Conservation (phyloP, 2,797 vertebrate species). For the Poecilia gillii region DNA sequence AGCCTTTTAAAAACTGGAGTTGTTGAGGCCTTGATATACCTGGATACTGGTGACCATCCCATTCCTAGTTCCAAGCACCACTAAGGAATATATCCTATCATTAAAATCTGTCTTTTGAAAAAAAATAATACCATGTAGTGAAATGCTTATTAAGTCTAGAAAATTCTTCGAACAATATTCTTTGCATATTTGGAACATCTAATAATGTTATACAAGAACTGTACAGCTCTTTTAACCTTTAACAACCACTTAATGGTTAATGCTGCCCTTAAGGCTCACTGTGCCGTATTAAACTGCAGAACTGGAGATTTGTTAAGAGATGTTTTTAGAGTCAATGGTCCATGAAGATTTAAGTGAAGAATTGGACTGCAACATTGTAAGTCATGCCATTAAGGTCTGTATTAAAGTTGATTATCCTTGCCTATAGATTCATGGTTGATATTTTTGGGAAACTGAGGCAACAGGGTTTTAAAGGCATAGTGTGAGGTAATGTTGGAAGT, state of each 20-base stretch:
- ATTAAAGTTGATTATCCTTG: slow-evolving; percentile 45
- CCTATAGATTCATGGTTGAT: slow-evolving; percentile 43
- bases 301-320: slow-evolving; percentile 29
- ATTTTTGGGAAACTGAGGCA: slow-evolving; percentile 47
- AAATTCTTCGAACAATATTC: background rate
- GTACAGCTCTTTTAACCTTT: slow-evolving; percentile 10
- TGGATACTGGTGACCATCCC: background rate
- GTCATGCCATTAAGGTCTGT: slow-evolving; percentile 45
- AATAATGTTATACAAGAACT: background rate
- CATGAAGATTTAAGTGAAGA: slow-evolving; percentile 13
- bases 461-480: slow-evolving; percentile 57
- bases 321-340: slow-evolving; percentile 39
- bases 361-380: slow-evolving; percentile 41
- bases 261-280: slow-evolving; percentile 19
- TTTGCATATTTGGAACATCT: background rate
- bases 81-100: background rate
- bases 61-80: background rate
- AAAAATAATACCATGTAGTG: background rate
- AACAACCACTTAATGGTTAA: slow-evolving; percentile 4
- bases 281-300: slow-evolving; percentile 20
- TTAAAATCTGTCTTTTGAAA: background rate
- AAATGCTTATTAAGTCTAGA: background rate
- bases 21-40: background rate
- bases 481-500: slow-evolving; percentile 77
- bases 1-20: background rate